Percentiles rank a stretch among this genome's conserved stretches.
Conservation (phyloP, 2,888 invertebrate genomes). For the Aspidapion aeneum region DNA sequence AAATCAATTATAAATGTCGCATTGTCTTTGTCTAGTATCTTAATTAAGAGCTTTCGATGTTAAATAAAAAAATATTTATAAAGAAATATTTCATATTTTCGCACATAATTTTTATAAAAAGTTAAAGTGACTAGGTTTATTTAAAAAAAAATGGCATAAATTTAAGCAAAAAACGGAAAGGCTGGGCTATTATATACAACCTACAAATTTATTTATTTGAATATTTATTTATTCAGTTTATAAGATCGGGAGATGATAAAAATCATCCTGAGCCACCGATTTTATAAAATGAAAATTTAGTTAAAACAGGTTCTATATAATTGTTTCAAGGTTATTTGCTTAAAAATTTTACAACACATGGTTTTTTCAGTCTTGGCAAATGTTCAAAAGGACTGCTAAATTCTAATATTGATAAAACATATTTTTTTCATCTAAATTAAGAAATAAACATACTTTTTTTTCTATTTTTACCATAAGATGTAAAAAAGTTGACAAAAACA, state of each 20-base stretch:
- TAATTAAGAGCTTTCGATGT: conserved; percentile 34
- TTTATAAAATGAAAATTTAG: conserved; percentile 23
- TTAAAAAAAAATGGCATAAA: conserved; percentile 25
- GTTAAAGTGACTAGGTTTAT: conserved; percentile 28
- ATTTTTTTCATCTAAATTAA: not conserved
- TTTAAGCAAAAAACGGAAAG: conserved; percentile 37
- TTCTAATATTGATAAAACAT: not conserved
- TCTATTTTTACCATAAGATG: too few relatives aligned
- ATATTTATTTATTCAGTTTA: conserved; percentile 25
- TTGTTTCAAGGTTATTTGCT: not conserved
- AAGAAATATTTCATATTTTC: not conserved
- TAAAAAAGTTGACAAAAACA: not conserved
- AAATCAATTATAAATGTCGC: not conserved
- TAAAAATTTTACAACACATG: not conserved
- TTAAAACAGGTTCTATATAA: not conserved
- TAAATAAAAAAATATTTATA: conserved; percentile 30
- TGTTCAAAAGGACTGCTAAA: not conserved
- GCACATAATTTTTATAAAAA: conserved; percentile 7
- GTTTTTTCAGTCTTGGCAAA: not conserved
- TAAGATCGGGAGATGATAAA: conserved; percentile 43
- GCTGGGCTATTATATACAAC: conserved; percentile 45
- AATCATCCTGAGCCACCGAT: conserved; percentile 47
- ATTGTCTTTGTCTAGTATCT: not conserved
- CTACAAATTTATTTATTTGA: not conserved
- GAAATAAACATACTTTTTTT: not conserved